These are phyloP conservation scores for Pristionchus maxplancki DNA, from an alignment of 2,888 invertebrate species.

Conservation along the genomic window DNA sequence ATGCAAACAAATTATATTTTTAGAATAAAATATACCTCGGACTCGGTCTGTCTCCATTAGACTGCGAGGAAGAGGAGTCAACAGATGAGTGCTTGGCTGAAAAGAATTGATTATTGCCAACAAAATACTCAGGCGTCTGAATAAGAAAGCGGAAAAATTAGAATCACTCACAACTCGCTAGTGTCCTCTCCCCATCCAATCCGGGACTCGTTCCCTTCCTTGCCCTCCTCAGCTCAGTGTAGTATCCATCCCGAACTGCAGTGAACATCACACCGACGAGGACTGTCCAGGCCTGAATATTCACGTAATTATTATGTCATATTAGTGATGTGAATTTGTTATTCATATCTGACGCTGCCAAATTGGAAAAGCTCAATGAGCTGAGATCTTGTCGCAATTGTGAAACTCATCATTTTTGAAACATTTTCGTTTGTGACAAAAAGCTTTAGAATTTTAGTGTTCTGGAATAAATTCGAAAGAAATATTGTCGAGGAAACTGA, in stretches of 20 bases:
- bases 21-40: background rate
- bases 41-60: conserved; percentile 29
- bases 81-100: conserved; percentile 5
- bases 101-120: background rate
- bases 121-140: background rate
- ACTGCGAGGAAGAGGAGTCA: conserved; percentile 37
- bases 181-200: conserved; percentile 22
- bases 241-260: conserved; percentile 54
- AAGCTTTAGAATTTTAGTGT: too few species aligned
- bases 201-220: conserved; percentile 47
- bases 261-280: conserved; percentile 55
- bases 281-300: conserved; percentile 53
- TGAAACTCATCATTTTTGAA: too few species aligned
- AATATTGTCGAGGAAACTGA: too few species aligned
- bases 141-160: background rate
- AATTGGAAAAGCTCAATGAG: too few species aligned
- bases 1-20: background rate
- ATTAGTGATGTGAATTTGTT: too few species aligned
- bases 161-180: background rate
- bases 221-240: conserved; percentile 50
- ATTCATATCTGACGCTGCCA: too few species aligned
- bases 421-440: too few species aligned
- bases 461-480: too few species aligned
- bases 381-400: too few species aligned
- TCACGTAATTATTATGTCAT: too few species aligned